phyloP scores from a whole-genome alignment of 30 jellyfish, hydroid and myxozoan genomes.

The Cassiopea andromeda region DNA sequence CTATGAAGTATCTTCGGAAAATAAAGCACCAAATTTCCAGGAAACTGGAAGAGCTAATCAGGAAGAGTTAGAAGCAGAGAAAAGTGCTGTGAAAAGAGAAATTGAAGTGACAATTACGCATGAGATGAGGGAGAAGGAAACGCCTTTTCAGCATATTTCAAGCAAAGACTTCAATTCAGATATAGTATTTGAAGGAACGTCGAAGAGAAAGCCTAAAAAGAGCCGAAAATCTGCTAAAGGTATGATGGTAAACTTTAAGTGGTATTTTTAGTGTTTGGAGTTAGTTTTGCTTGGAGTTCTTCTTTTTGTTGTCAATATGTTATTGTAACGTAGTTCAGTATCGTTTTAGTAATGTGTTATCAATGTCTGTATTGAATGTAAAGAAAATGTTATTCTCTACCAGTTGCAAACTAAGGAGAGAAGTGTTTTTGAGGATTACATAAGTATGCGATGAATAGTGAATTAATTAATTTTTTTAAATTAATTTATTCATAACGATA shows the following conservation, averaged over 20 bases:
- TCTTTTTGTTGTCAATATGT: too few species aligned
- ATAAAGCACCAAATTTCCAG: constrained; percentile 30
- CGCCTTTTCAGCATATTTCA: constrained; percentile 85
- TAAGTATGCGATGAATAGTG: too few species aligned
- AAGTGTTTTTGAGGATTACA: too few species aligned
- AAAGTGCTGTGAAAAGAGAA: constrained; percentile 1
- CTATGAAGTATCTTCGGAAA: constrained; percentile 6
- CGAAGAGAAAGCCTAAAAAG: constrained; percentile 66
- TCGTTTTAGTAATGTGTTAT: too few species aligned
- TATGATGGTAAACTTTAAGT: background rate
- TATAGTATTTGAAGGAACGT: constrained; percentile 98
- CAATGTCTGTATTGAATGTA: too few species aligned
- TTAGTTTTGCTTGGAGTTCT: too few species aligned
- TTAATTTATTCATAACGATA: too few species aligned
- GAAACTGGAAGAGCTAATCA: background rate
- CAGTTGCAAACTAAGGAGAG: too few species aligned
- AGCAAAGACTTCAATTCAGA: constrained; percentile 78
- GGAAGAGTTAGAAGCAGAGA: background rate
- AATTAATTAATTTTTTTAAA: too few species aligned
- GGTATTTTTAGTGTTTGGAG: background rate
- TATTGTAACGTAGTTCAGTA: too few species aligned
- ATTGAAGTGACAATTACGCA: constrained; percentile 69
- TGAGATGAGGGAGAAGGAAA: constrained; percentile 64
- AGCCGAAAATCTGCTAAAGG: background rate
- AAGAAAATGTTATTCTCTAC: too few species aligned